phyloP scores from a whole-genome alignment of 2,113 vertebrate species.

The Orycteropus afer region DNA sequence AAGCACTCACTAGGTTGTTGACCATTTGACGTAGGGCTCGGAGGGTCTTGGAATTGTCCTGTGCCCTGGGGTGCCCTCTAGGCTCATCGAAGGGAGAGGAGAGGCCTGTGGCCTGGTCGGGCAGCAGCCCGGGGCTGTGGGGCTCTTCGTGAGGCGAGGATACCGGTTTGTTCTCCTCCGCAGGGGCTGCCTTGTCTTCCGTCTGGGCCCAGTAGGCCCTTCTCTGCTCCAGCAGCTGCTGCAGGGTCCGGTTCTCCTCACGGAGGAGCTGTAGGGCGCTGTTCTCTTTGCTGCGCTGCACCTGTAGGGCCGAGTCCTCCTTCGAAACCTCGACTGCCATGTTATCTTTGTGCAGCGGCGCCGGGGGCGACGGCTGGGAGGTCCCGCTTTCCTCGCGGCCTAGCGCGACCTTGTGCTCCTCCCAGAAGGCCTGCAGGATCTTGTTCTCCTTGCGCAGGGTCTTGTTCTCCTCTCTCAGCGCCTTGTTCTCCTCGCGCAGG shows the following conservation, averaged over 20 bases:
- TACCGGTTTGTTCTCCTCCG: not conserved
- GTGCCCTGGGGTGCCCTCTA: not conserved
- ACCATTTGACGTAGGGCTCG: constrained; percentile 62
- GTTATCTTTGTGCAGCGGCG: constrained; percentile 58
- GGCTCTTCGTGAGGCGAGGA: not conserved
- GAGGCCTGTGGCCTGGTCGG: not conserved
- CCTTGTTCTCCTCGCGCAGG: constrained; percentile 81
- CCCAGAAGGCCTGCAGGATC: constrained; percentile 77
- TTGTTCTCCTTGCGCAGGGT: constrained; percentile 84
- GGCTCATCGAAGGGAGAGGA: constrained; percentile 29
- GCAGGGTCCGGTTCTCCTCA: constrained; percentile 69
- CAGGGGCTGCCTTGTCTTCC: not conserved
- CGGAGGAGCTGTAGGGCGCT: constrained; percentile 34
- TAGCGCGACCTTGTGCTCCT: constrained; percentile 68
- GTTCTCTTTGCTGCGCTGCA: not conserved
- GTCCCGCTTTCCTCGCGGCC: constrained; percentile 66
- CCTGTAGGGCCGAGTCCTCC: constrained; percentile 9
- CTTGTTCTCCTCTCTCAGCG: constrained; percentile 76
- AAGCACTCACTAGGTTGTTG: not conserved
- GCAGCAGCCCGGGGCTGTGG: not conserved
- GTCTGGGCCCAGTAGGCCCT: constrained; percentile 63
- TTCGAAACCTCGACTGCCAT: not conserved
- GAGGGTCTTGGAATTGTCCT: constrained; percentile 54
- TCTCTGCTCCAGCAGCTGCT: constrained; percentile 72
- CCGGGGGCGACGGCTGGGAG: constrained; percentile 52